Evolutionary conservation across 2,113 vertebrate genomes (phyloP), one percentile per base, ranked within the genome.

Genomic region (Menidia beryllina): DNA sequence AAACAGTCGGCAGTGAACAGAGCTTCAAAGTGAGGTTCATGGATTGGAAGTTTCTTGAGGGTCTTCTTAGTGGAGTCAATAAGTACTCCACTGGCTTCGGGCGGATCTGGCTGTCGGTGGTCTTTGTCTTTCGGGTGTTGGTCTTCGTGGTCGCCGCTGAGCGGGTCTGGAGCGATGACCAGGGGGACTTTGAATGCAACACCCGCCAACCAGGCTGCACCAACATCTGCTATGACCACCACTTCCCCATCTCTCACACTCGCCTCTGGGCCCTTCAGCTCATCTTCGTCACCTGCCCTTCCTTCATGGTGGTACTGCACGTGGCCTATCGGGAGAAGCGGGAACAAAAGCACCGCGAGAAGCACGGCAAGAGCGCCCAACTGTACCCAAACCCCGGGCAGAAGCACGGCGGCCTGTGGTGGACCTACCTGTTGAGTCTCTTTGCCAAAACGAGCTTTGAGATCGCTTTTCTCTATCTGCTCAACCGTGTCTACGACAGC

Each of bases 221-320:
- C 76, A 95, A 94, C 4, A 92, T 93, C 72, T 95, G 94, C 81
- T 95, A 94, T 0, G 91, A 96, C 10, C 75, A 93, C 70, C 96
- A 91, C 90, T 98, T 98, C 87, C 96, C 97, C 0, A 58, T 97
- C 84, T 96, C 96, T 25, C 96, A 97, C 61, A 94, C 96, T 81
- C 94, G 96, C 34, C 93, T 98, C 5, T 97, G 96, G 96, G 96
- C 96, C 11, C 91, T 98, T 55, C 96, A 98, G 87, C 95, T 98
- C 74, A 96, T 98, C 91, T 93, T 98, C 36, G 94, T 97, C 79
- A 97, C 95, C 0, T 98, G 96, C 49, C 96, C 97, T 0, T 94
- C 94, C 1, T 93, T 94, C 57, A 79, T 95, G 51, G 93, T 95
- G 54, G 91, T 94, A 64, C 91, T 96, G 86, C 94, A 94, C 1